Percentiles rank a stretch among this genome's conserved stretches.
Evolutionary conservation across 2,113 vertebrate species (phyloP).

Genomic region (Centropus unirufus): DNA sequence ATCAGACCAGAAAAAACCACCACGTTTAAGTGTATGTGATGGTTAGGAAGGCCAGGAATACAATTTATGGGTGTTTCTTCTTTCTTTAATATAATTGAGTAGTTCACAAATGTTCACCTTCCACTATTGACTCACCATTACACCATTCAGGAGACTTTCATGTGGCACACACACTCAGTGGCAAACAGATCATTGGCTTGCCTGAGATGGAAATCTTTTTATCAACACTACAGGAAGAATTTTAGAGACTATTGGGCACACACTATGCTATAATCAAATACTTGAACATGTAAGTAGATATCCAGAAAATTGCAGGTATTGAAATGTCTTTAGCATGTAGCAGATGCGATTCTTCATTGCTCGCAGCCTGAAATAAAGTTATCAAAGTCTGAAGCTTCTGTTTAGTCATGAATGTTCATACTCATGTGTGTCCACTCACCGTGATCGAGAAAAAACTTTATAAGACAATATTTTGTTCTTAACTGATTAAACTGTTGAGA

Average conservation of each 20-base stretch:
- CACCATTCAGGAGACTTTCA: not conserved
- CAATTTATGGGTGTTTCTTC: not conserved
- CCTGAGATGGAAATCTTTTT: not conserved
- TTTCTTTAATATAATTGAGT: not conserved
- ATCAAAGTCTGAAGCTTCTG: not conserved
- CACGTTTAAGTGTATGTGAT: not conserved
- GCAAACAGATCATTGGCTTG: not conserved
- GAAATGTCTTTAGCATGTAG: not conserved
- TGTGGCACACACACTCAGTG: not conserved
- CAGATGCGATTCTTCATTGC: not conserved
- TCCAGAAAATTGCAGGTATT: not conserved
- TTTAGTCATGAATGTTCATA: not conserved
- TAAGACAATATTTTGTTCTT: not conserved
- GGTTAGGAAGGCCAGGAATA: not conserved
- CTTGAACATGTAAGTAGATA: not conserved
- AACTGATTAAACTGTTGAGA: not conserved
- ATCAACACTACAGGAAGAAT: not conserved
- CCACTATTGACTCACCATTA: not conserved
- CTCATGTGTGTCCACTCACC: not conserved
- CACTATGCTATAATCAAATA: not conserved
- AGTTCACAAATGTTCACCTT: not conserved
- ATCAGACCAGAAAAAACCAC: not conserved
- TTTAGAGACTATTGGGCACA: not conserved
- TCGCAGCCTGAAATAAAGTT: not conserved
- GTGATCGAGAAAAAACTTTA: not conserved